Evolutionary conservation across 2,113 vertebrate genomes (phyloP).

Genomic region (Atrichornis clamosus): DNA sequence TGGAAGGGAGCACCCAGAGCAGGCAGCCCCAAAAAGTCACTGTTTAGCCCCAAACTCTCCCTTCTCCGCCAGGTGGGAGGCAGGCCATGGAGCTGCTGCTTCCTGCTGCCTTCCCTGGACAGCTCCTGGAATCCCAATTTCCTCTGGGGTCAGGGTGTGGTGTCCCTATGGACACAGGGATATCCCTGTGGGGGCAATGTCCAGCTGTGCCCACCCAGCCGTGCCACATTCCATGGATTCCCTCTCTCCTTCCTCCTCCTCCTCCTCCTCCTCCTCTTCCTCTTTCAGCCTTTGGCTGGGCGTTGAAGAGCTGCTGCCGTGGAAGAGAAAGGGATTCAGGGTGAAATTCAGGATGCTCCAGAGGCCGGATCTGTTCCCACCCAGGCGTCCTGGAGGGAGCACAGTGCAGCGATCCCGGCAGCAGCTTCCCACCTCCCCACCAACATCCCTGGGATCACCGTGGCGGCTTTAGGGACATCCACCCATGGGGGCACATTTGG

Average conservation of each 20-base stretch:
- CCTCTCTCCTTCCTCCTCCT: background rate
- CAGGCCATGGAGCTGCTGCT: background rate
- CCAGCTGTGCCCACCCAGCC: background rate
- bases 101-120: background rate
- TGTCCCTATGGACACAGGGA: background rate
- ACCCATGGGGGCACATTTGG: accelerated
- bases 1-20: background rate
- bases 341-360: background rate
- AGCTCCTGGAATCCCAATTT: background rate
- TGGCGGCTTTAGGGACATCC: background rate
- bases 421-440: accelerated
- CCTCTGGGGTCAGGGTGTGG: accelerated
- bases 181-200: accelerated
- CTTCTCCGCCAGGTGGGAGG: background rate
- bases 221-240: accelerated
- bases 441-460: background rate
- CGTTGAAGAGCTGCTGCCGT: background rate
- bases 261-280: background rate
- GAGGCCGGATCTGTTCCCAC: background rate
- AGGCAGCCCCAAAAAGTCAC: background rate
- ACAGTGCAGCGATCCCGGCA: accelerated
- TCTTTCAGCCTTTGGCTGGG: background rate
- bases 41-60: background rate
- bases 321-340: background rate
- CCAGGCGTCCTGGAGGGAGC: background rate